These are phyloP conservation scores for Agrochola lota DNA, from an alignment of 2,888 invertebrate genomes.

Conservation along the genomic window DNA sequence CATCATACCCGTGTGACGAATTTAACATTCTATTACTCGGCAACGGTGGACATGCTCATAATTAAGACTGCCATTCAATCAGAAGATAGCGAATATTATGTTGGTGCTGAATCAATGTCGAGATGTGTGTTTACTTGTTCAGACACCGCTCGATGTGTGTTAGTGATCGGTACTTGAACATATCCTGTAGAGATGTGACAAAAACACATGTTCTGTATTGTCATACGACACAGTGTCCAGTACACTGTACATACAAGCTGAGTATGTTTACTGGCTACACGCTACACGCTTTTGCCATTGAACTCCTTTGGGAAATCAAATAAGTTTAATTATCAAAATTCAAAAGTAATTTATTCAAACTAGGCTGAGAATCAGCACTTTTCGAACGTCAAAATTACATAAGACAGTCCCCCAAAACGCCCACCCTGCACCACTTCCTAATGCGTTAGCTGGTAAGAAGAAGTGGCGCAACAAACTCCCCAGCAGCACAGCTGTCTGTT, in stretches of 20 bases:
- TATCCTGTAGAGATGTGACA: slow-evolving; percentile 6
- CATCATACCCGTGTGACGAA: slow-evolving; percentile 35
- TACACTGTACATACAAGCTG: not conserved
- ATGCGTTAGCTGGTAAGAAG: too few species aligned
- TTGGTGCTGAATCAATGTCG: not conserved
- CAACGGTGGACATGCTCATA: slow-evolving; percentile 4
- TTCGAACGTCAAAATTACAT: too few species aligned
- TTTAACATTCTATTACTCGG: slow-evolving; percentile 43
- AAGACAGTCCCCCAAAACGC: too few species aligned
- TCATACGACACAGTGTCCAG: not conserved
- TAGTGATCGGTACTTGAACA: slow-evolving; percentile 26
- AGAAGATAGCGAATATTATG: slow-evolving; percentile 14
- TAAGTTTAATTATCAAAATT: slow-evolving; percentile 5
- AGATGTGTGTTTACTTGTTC: not conserved
- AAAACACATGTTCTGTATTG: slow-evolving; percentile 30
- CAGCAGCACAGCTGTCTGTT: too few species aligned
- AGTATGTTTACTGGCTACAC: not conserved
- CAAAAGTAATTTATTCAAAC: too few species aligned
- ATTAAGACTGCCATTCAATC: slow-evolving; percentile 29
- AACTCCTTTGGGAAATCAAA: not conserved
- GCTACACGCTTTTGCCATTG: not conserved
- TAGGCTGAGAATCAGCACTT: too few species aligned
- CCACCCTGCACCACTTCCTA: too few species aligned
- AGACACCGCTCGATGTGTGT: not conserved
- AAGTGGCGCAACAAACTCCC: too few species aligned